phyloP scores from a whole-genome alignment of 2,113 vertebrate species.

The Himantopus leucocephalus region DNA sequence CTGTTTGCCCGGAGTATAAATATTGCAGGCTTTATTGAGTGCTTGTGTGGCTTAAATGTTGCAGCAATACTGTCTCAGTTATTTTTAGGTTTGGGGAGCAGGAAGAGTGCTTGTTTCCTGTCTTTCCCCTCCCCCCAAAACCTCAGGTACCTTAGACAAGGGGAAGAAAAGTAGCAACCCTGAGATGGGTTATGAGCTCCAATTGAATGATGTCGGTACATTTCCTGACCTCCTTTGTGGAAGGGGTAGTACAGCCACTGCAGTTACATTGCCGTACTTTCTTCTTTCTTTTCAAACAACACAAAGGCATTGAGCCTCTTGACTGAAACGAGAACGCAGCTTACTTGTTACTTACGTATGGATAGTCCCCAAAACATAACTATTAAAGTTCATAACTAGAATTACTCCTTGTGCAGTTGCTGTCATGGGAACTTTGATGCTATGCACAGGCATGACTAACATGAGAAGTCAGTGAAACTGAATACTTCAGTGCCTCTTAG shows the following conservation, averaged over 20 bases:
- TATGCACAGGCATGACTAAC: neutral
- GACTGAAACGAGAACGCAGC: neutral
- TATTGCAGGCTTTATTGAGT: conserved; percentile 1
- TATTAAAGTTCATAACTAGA: neutral
- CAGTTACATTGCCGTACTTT: neutral
- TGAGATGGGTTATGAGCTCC: neutral
- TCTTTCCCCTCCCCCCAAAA: neutral
- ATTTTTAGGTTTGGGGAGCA: conserved; percentile 31
- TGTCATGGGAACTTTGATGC: neutral
- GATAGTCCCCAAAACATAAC: neutral
- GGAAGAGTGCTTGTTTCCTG: conserved; percentile 16
- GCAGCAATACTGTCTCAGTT: neutral
- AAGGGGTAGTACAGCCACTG: neutral
- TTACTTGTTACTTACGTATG: neutral
- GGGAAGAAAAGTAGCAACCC: neutral
- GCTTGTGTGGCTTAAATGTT: neutral
- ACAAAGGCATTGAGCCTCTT: neutral
- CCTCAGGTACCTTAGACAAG: neutral
- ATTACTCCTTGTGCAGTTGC: neutral
- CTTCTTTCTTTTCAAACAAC: neutral
- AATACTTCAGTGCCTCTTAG: neutral
- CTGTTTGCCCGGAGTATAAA: conserved; percentile 21
- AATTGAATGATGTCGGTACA: accelerated
- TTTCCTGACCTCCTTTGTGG: neutral
- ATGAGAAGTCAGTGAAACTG: neutral